Evolutionary conservation across 1,140 invertebrate genomes (phyloP).

Genomic region (Drosophila sproati): DNA sequence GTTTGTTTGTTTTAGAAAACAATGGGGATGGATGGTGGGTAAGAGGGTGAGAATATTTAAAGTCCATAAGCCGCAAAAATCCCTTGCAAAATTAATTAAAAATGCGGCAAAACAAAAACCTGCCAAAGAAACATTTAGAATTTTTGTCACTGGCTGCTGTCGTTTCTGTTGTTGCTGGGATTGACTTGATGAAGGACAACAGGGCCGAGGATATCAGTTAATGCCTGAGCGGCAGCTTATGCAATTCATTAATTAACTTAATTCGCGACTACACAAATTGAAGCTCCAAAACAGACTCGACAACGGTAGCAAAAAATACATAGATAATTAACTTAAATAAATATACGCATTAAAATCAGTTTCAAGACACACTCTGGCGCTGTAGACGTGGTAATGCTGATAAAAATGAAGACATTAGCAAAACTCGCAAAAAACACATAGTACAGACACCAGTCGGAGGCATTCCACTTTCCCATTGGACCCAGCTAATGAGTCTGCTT

Average conservation of each 20-base stretch:
- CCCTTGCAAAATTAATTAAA: conserved; percentile 74
- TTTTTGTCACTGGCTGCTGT: conserved; percentile 12
- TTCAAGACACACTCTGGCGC: not conserved
- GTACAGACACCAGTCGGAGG: not conserved
- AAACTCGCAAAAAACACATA: too few species aligned
- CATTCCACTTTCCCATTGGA: conserved; percentile 26
- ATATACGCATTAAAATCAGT: conserved; percentile 64
- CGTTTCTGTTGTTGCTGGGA: conserved; percentile 41
- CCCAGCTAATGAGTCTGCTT: conserved; percentile 33
- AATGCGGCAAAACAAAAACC: conserved; percentile 47
- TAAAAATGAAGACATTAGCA: conserved; percentile 41
- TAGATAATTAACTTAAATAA: conserved; percentile 61
- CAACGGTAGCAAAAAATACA: conserved; percentile 17
- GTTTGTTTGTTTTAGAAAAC: conserved; percentile 8
- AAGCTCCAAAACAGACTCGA: conserved; percentile 14
- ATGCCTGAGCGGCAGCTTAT: conserved; percentile 58
- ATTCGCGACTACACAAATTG: conserved; percentile 59
- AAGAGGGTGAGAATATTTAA: conserved; percentile 59
- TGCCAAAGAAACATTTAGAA: conserved; percentile 47
- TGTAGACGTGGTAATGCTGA: not conserved
- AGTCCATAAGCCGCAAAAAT: conserved; percentile 74
- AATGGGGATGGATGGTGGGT: not conserved
- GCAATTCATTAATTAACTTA: conserved; percentile 75
- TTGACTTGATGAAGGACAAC: conserved; percentile 78
- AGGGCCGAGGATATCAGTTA: conserved; percentile 56